A percentile compares a stretch with the other conserved stretches of the same genome.
Conservation (phyloP, 1,140 invertebrate genomes). For the Euwallacea similis region DNA sequence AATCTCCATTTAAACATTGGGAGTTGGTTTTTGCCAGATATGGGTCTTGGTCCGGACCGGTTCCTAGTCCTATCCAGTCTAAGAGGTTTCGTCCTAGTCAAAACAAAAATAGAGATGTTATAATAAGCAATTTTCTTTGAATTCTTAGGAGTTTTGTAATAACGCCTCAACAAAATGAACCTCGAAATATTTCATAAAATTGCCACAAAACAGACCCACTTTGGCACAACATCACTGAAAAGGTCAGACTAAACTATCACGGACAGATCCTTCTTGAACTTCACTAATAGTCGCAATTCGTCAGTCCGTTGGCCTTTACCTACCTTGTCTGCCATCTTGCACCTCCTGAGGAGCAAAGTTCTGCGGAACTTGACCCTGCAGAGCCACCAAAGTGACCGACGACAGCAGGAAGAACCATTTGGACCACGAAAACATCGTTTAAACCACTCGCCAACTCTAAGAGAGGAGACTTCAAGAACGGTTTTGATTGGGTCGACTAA, state of each 20-base stretch:
- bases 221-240: no score
- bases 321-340: constrained; percentile 50
- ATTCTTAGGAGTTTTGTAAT: no score
- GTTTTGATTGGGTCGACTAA: constrained; percentile 27
- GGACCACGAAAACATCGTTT: constrained; percentile 49
- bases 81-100: constrained; percentile 64
- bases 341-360: constrained; percentile 52
- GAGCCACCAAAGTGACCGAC: constrained; percentile 54
- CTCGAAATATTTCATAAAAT: no score
- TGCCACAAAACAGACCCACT: no score
- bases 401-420: constrained; percentile 57
- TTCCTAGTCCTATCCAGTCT: constrained; percentile 74
- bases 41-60: constrained; percentile 70
- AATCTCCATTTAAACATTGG: constrained; percentile 71
- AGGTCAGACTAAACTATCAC: no score
- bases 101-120: background rate
- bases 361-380: constrained; percentile 57
- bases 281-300: no score
- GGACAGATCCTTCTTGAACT: no score
- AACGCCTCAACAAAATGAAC: no score
- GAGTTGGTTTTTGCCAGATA: constrained; percentile 71
- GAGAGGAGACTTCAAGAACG: constrained; percentile 1
- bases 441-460: background rate
- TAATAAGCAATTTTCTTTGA: background rate
- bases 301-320: constrained; percentile 35